Conservation (phyloP, 2,113 vertebrate species). For the Apodemus speciosus region DNA sequence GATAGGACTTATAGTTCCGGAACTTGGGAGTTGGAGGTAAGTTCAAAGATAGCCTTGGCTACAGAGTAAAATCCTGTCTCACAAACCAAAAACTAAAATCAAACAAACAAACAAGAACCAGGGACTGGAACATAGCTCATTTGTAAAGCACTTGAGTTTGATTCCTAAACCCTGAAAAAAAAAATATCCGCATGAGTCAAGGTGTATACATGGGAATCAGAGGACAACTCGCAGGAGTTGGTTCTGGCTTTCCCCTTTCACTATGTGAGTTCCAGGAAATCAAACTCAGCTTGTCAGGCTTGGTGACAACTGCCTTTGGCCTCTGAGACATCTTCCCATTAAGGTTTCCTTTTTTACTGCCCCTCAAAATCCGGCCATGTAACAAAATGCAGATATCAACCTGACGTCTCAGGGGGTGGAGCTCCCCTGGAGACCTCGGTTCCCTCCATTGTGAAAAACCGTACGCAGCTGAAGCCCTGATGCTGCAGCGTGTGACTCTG, state of each 20-base stretch:
- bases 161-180: background rate
- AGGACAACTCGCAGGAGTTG: background rate
- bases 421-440: background rate
- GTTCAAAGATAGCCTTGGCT: background rate
- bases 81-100: background rate
- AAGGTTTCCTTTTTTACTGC: background rate
- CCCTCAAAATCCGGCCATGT: background rate
- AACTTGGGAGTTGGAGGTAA: background rate
- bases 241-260: background rate
- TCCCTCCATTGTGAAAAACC: fast-evolving
- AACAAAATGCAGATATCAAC: background rate
- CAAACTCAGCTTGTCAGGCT: background rate
- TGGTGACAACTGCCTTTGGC: background rate
- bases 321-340: background rate
- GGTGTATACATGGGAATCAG: background rate
- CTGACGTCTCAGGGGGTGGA: background rate
- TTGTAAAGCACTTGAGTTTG: background rate
- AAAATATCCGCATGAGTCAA: background rate
- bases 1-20: background rate
- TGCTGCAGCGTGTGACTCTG: fast-evolving
- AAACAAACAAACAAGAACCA: background rate
- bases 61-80: background rate
- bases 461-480: fast-evolving
- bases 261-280: background rate
- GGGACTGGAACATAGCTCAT: background rate